phyloP scores from a whole-genome alignment of 2,888 invertebrate species.

The Pseudococcus jackbeardsleyi region DNA sequence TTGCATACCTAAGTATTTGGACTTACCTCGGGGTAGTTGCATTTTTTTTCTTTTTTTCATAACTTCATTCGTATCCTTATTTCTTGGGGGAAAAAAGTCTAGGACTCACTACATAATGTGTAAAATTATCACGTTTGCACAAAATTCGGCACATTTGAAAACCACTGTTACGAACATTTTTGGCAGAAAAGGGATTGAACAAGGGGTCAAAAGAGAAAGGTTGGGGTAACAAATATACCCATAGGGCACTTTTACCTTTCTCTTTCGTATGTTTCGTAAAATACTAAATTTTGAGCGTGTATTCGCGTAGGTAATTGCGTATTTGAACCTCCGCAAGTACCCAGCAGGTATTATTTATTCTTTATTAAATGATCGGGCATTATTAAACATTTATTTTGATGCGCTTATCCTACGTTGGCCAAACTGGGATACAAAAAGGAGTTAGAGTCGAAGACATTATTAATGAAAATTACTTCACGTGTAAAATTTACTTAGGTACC shows the following conservation, averaged over 20 bases:
- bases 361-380: constrained; percentile 51
- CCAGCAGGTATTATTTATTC: constrained; percentile 28
- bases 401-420: neutral
- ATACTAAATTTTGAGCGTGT: constrained; percentile 45
- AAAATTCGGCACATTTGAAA: neutral
- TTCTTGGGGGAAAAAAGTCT: too few species aligned
- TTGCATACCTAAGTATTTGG: too few species aligned
- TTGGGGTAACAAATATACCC: constrained; percentile 53
- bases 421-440: neutral
- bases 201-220: constrained; percentile 33
- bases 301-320: constrained; percentile 7
- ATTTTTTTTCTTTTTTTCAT: too few species aligned
- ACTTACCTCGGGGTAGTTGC: too few species aligned
- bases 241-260: constrained; percentile 48
- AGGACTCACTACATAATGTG: neutral
- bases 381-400: constrained; percentile 33
- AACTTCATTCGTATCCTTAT: too few species aligned
- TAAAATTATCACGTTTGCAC: neutral
- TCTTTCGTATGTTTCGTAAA: constrained; percentile 44
- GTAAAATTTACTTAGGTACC: too few species aligned
- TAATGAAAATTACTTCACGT: too few species aligned
- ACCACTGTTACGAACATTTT: constrained; percentile 47
- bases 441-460: too few species aligned
- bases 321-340: constrained; percentile 40
- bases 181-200: constrained; percentile 29